These are phyloP conservation scores for Thysanoteuthis rhombus DNA, from an alignment of 2,888 invertebrate species.

Conservation along the genomic window DNA sequence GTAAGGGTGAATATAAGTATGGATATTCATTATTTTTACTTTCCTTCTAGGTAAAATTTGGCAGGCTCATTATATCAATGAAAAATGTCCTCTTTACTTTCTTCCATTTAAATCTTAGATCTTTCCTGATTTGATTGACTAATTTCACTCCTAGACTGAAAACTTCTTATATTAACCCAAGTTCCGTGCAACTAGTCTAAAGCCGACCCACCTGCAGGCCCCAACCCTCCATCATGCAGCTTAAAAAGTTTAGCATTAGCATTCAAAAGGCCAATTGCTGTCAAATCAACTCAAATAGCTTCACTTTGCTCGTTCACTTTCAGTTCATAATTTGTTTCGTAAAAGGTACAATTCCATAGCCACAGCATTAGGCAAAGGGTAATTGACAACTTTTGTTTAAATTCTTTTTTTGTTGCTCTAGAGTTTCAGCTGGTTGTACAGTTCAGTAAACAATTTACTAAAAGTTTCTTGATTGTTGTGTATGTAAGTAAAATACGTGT, in stretches of 20 bases:
- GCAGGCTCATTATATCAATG: neutral
- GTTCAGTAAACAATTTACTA: no score
- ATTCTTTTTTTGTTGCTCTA: neutral
- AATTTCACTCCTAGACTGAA: neutral
- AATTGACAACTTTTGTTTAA: neutral
- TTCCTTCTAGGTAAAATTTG: neutral
- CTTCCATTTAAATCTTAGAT: neutral
- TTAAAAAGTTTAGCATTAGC: neutral
- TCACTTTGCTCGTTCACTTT: neutral
- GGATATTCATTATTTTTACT: neutral
- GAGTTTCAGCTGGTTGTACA: neutral
- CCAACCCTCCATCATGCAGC: neutral
- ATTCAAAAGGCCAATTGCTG: neutral
- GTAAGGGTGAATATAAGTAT: neutral
- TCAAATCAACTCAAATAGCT: neutral
- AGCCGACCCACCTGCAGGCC: neutral
- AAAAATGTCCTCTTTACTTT: slow-evolving; percentile 12
- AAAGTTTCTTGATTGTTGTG: no score
- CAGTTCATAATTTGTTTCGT: neutral
- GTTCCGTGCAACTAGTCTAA: neutral
- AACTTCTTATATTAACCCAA: neutral
- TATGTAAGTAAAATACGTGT: no score
- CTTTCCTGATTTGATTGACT: neutral
- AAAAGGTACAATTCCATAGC: neutral
- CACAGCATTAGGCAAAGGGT: neutral